Evolutionary conservation across 2,888 invertebrate species (phyloP), one percentile per base, ranked within the genome.

Genomic region (Trissoscelio sp.): DNA sequence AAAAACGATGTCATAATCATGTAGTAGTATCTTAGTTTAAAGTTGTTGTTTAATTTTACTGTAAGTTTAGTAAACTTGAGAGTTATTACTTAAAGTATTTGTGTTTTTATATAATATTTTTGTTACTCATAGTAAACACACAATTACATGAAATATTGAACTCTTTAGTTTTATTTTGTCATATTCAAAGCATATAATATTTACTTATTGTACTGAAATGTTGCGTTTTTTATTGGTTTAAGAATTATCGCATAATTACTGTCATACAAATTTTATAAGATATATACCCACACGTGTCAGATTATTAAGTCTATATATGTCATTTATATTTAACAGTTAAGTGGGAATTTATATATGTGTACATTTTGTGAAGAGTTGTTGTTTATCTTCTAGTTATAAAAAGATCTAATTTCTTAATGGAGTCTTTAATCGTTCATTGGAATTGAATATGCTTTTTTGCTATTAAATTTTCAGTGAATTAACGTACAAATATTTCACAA

Each of bases 401-500:
- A 42, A 6, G 14, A 42, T 31, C 6, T 31, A 31, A 6, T 31
- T 31, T n/a, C n/a, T n/a, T n/a, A n/a, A n/a, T n/a, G n/a, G n/a
- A 34, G 34, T 34, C 11, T 11, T 34, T 34, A 11, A 5, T 34
- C 11, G 14, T 4, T 42, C 39, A 37, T 37, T 37, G 9, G 3
- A n/a, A 37, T n/a, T 37, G 12, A 37, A 12, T 37, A 11, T n/a
- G 12, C n/a, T n/a, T 37, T n/a, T 37, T 37, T 4, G 37, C 37
- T 24, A 14, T 53, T 53, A 6, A 5, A 51, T 28, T 14, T 51
- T 51, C 12, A 51, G 46, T 51, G 3, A 24, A 22, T 57, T 57
- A 22, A 39, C 39, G 34, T 55, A 55, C 55, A 51, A 51, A n/a
- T 55, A 34, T 37, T 57, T 20, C 18, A 57, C 3, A 37, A 37